Percentiles rank a stretch among this genome's conserved stretches.
Evolutionary conservation across 2,888 invertebrate species (phyloP).

Genomic region (Parnassius smintheus): DNA sequence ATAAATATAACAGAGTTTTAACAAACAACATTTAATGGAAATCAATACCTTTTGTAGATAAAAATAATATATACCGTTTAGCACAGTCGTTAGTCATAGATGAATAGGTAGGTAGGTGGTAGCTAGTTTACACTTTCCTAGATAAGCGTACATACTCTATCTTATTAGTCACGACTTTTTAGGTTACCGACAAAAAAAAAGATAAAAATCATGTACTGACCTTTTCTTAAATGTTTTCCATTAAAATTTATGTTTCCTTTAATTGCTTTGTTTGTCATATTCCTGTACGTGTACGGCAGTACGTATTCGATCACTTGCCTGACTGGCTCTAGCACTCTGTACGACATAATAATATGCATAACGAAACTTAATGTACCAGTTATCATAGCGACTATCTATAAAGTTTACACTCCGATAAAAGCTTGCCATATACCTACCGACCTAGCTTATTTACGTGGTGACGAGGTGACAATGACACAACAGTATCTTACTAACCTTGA

Average conservation of each 20-base stretch:
- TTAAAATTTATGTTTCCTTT: constrained; percentile 56
- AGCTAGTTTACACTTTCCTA: too few species aligned
- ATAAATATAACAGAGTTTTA: too few species aligned
- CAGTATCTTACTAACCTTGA: constrained; percentile 10
- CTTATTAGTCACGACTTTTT: too few species aligned
- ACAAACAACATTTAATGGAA: too few species aligned
- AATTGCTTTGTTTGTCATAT: constrained; percentile 49
- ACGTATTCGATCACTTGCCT: constrained; percentile 50
- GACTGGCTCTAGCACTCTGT: constrained; percentile 43
- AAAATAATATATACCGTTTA: too few species aligned
- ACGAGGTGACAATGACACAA: constrained; percentile 1
- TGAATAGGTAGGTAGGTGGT: too few species aligned
- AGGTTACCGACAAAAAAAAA: too few species aligned
- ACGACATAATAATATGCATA: constrained; percentile 42
- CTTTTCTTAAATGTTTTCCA: constrained; percentile 63
- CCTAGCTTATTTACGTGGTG: too few species aligned
- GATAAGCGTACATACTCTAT: too few species aligned
- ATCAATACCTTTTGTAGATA: too few species aligned
- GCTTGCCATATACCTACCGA: constrained; percentile 2
- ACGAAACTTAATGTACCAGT: constrained; percentile 40
- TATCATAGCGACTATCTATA: constrained; percentile 35
- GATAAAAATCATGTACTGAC: constrained; percentile 35
- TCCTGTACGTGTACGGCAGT: constrained; percentile 45
- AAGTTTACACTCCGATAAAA: constrained; percentile 18
- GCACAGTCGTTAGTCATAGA: too few species aligned